Base-by-base conservation (phyloP, 1,140 invertebrate genomes). In the Paraescarpia echinospica region DNA sequence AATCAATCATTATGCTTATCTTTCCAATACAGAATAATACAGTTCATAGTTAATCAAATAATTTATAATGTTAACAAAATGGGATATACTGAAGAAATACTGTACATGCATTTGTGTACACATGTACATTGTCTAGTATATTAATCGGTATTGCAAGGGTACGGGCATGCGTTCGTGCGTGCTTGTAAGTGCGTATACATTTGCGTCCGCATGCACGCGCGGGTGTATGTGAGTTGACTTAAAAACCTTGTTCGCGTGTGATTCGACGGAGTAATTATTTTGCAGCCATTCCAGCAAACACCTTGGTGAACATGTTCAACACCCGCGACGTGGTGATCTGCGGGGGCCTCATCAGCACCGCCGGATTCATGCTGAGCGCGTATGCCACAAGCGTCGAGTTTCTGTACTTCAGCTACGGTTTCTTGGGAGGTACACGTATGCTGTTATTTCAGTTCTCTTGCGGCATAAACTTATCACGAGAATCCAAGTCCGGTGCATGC, bases 301-400 rank as follows among this genome's bases (percentile, higher is more conserved):
- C 34, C 4, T 91, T 91, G 34, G 34, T 59, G 22, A 91, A 35
- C 48, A 48, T 35, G 34, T 91, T 33, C 33, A 33, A 33, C 33
- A 91, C 34, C 34, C 91, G 91, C 22, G 4, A 33, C 2, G 14
- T 51, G 2, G 34, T 91, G 35, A 48, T 22, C 34, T 48, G 33
- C 34, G 34, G 33, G 1, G 34, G 41, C 14, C 48, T 35, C 12
- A 33, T 91, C 35, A 35, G 34, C 18, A 22, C 91, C 8, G 18
- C n/a, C 41, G 91, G 91, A 18, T 91, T 91, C 33, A 91, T 91
- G 33, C n/a, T 91, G 14, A 91, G 41, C 48, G 33, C 48, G 6
- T 91, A 35, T 31, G 90, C 90, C 35, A 41, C 35, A 2, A 90
- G 90, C 90, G 34, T 90, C 35, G 90, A 90, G 90, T 90, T 34